A percentile compares a stretch with the other conserved stretches of the same genome.
These are phyloP conservation scores for Porites lutea DNA, from an alignment of 64 coral and sea anemone genomes.

Conservation along the genomic window DNA sequence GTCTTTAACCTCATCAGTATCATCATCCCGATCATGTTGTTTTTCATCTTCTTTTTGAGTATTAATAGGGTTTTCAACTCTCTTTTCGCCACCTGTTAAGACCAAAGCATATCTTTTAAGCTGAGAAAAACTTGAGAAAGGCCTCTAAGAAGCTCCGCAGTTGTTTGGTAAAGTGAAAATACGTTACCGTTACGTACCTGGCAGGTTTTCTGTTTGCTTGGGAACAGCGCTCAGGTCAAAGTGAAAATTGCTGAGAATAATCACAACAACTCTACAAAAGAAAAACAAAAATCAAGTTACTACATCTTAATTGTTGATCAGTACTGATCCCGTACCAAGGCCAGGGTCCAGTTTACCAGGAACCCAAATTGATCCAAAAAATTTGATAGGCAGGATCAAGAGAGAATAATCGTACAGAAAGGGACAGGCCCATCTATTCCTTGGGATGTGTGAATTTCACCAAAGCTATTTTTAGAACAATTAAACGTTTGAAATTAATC, in stretches of 20 bases:
- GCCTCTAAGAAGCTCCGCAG: too few relatives aligned
- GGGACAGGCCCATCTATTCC: too few relatives aligned
- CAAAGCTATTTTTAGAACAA: too few relatives aligned
- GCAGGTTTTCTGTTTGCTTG: neutral
- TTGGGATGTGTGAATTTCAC: too few relatives aligned
- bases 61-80: neutral
- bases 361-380: too few relatives aligned
- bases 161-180: too few relatives aligned
- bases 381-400: too few relatives aligned
- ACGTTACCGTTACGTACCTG: neutral
- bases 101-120: too few relatives aligned
- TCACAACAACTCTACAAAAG: constrained; percentile 82
- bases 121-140: too few relatives aligned
- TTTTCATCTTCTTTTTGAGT: neutral
- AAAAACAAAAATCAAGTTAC: neutral
- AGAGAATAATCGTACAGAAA: too few relatives aligned
- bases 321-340: neutral
- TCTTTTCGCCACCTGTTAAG: neutral
- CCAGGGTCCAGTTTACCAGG: too few relatives aligned
- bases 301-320: neutral
- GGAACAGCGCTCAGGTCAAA: constrained; percentile 80
- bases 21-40: neutral
- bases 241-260: constrained; percentile 90
- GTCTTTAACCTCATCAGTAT: constrained; percentile 2
- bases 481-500: too few relatives aligned